These are phyloP conservation scores for Tamandua tetradactyla DNA, from an alignment of 2,797 vertebrate species.

Conservation along the genomic window DNA sequence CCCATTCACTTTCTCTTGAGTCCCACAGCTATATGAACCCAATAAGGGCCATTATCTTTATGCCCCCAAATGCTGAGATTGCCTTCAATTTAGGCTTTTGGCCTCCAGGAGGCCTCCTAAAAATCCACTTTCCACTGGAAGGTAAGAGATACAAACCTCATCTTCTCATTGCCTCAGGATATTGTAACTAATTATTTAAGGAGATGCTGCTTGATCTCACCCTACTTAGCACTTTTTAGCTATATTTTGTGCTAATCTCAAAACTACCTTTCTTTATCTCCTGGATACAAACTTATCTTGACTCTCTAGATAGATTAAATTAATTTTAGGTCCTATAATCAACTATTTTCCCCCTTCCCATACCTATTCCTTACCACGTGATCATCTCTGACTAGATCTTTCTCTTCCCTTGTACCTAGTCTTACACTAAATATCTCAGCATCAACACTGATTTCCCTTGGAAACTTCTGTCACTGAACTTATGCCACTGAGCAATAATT, in stretches of 20 bases:
- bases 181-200: background rate
- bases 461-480: background rate
- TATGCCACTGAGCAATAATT: background rate
- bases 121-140: background rate
- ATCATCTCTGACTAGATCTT: background rate
- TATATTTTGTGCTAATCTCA: background rate
- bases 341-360: background rate
- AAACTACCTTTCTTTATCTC: background rate
- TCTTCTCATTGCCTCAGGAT: background rate
- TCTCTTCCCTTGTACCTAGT: background rate
- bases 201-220: background rate
- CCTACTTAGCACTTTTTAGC: background rate
- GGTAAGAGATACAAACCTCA: background rate
- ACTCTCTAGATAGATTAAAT: background rate
- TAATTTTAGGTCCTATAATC: background rate
- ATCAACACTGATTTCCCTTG: background rate
- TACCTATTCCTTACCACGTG: background rate
- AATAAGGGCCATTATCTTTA: accelerated
- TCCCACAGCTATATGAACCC: background rate
- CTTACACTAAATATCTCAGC: no score
- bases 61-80: background rate
- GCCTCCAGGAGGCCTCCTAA: background rate
- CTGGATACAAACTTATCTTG: background rate
- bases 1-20: background rate
- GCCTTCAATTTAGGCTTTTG: background rate